Evolutionary conservation across 2,113 vertebrate genomes (phyloP).

Genomic region (Seriola quinqueradiata): DNA sequence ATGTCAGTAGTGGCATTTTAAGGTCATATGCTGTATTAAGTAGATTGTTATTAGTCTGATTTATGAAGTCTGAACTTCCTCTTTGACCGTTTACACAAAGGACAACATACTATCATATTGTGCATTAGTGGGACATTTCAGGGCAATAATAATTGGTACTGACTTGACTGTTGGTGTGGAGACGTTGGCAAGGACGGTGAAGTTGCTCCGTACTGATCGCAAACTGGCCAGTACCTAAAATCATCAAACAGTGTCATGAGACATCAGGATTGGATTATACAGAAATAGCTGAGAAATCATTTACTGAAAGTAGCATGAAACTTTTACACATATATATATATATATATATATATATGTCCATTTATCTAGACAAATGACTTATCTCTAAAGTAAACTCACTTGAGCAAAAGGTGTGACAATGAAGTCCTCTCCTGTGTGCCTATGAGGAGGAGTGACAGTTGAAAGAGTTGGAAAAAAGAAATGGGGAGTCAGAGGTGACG

Average conservation of each 20-base stretch:
- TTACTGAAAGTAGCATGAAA: background rate
- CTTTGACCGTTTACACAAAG: background rate
- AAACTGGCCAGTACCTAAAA: slow-evolving; percentile 92
- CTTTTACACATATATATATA: background rate
- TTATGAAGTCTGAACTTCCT: background rate
- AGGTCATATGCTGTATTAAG: background rate
- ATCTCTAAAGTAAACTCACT: slow-evolving; percentile 78
- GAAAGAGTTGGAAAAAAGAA: background rate
- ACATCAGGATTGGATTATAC: background rate
- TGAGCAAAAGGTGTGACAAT: slow-evolving; percentile 96
- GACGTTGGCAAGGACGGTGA: slow-evolving; percentile 86
- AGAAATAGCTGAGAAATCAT: too few relatives aligned
- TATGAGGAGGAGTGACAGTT: slow-evolving; percentile 56
- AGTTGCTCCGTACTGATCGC: slow-evolving; percentile 89
- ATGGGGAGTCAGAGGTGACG: background rate
- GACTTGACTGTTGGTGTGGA: slow-evolving; percentile 80
- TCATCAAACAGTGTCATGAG: slow-evolving; percentile 3
- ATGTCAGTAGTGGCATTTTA: too few relatives aligned
- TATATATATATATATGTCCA: background rate
- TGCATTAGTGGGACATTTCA: background rate
- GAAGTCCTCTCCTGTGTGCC: slow-evolving; percentile 92
- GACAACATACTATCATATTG: background rate
- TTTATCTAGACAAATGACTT: background rate
- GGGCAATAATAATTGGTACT: slow-evolving; percentile 71
- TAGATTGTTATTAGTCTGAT: background rate